A percentile compares a stretch with the other conserved stretches of the same genome.
phyloP scores from a whole-genome alignment of 2,888 invertebrate species.

The Formica aserva region DNA sequence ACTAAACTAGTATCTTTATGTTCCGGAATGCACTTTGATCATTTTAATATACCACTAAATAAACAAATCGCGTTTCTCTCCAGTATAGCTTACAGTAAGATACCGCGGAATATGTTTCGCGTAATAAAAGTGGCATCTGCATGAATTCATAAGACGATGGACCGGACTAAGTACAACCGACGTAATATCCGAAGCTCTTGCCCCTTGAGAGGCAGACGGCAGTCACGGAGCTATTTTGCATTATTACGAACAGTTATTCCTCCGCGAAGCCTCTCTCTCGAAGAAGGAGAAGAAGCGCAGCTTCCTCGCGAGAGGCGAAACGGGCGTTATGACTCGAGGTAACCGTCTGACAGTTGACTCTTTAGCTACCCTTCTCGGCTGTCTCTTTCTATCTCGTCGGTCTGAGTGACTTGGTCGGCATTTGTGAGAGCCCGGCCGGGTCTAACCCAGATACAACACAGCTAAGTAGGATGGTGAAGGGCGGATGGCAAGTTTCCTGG shows the following conservation, averaged over 20 bases:
- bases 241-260: constrained; percentile 70
- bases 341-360: constrained; percentile 70
- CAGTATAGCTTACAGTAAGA: background rate
- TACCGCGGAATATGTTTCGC: constrained; percentile 31
- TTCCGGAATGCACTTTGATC: background rate
- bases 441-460: constrained; percentile 45
- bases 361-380: constrained; percentile 60
- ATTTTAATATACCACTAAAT: constrained; percentile 19
- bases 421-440: constrained; percentile 62
- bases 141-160: constrained; percentile 36
- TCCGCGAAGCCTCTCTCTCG: constrained; percentile 23
- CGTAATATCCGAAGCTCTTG: constrained; percentile 51
- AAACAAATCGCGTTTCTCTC: constrained; percentile 12
- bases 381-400: constrained; percentile 57
- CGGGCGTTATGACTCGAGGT: constrained; percentile 54
- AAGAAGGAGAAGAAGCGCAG: constrained; percentile 45
- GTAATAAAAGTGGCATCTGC: constrained; percentile 46
- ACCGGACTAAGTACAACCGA: constrained; percentile 40
- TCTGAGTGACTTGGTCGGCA: constrained; percentile 63
- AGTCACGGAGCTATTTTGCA: constrained; percentile 58
- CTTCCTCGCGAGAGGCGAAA: constrained; percentile 49
- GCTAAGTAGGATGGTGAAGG: constrained; percentile 31
- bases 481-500: constrained; percentile 65
- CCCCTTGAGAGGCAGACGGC: constrained; percentile 33
- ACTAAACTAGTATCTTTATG: background rate